phyloP scores from a whole-genome alignment of 1,140 invertebrate genomes.

The Leptinotarsa texana region DNA sequence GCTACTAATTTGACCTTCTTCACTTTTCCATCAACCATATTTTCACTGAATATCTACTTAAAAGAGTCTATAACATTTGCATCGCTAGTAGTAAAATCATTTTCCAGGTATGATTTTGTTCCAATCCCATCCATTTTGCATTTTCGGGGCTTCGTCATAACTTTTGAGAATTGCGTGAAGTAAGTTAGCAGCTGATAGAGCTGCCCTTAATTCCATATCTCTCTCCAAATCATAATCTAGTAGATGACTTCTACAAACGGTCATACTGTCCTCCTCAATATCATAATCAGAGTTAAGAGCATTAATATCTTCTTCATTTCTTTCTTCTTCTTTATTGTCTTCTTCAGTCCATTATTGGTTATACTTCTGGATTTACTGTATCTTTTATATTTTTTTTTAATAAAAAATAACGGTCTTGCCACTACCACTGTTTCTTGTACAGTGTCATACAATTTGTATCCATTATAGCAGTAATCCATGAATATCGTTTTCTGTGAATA shows the following conservation, averaged over 20 bases:
- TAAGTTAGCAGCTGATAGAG: conserved; percentile 27
- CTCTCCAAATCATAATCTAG: not conserved
- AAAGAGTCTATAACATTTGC: conserved; percentile 23
- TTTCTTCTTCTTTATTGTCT: not conserved
- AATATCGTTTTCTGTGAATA: not conserved
- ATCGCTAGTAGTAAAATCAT: conserved; percentile 40
- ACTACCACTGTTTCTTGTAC: not conserved
- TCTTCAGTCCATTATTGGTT: not conserved
- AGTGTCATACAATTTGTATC: not conserved
- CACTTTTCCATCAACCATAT: conserved; percentile 14
- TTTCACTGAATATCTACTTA: conserved; percentile 51
- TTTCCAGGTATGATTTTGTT: conserved; percentile 43
- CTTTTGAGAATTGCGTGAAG: not conserved
- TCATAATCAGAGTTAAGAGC: not conserved
- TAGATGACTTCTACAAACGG: conserved; percentile 9
- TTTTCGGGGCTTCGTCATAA: not conserved
- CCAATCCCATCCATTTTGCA: conserved; percentile 33
- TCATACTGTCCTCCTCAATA: not conserved
- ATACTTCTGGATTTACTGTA: not conserved
- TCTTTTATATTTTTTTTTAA: not conserved
- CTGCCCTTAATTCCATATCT: conserved; percentile 10
- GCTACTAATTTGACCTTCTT: conserved; percentile 56
- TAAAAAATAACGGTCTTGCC: not conserved
- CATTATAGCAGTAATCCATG: not conserved
- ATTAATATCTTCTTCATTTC: not conserved